These are phyloP conservation scores for Tinea pellionella DNA, from an alignment of 2,888 invertebrate species.

Conservation along the genomic window DNA sequence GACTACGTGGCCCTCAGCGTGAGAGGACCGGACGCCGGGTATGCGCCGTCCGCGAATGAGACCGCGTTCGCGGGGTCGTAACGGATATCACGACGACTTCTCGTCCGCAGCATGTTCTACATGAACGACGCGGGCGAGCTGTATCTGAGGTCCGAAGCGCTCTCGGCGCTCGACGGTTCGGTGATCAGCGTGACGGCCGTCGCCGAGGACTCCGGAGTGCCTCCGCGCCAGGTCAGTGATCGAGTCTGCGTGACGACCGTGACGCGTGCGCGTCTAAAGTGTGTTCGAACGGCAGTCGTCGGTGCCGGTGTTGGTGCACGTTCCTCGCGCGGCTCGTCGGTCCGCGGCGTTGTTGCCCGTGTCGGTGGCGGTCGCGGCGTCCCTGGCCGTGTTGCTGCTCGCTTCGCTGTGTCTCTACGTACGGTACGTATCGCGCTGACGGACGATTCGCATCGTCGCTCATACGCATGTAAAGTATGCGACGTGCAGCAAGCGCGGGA, in stretches of 20 bases:
- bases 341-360: slow-evolving; percentile 54
- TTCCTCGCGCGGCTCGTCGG: slow-evolving; percentile 60
- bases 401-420: slow-evolving; percentile 53
- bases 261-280: too few species aligned
- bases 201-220: slow-evolving; percentile 85
- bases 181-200: slow-evolving; percentile 82
- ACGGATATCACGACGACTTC: not conserved
- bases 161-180: slow-evolving; percentile 59
- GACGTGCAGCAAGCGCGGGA: not conserved
- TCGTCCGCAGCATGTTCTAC: slow-evolving; percentile 65
- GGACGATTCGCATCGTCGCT: not conserved
- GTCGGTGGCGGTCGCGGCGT: slow-evolving; percentile 76
- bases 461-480: too few species aligned
- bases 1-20: slow-evolving; percentile 80
- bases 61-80: not conserved
- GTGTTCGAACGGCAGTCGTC: slow-evolving; percentile 28
- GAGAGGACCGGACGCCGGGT: slow-evolving; percentile 77
- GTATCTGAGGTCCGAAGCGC: slow-evolving; percentile 63
- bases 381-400: slow-evolving; percentile 78
- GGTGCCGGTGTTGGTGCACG: slow-evolving; percentile 76
- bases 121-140: slow-evolving; percentile 77
- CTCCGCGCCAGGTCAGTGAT: slow-evolving; percentile 81
- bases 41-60: not conserved
- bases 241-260: too few species aligned
- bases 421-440: not conserved